phyloP scores from a whole-genome alignment of 1,140 invertebrate genomes.

The Pemphigus obesinymphae region DNA sequence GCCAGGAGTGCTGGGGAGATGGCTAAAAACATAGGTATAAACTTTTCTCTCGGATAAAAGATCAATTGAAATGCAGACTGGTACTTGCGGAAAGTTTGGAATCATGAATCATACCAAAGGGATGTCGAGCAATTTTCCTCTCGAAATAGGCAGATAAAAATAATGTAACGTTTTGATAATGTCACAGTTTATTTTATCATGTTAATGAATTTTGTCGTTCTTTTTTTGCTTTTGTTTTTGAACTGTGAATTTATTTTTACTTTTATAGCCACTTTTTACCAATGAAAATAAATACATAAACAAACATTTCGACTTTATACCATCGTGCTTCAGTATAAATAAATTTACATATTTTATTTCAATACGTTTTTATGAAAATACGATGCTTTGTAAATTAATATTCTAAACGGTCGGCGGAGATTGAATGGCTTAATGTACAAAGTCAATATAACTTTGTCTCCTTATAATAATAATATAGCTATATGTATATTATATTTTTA shows the following conservation, averaged over 20 bases:
- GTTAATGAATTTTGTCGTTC: not conserved
- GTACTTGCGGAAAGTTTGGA: not conserved
- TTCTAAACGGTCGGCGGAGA: not conserved
- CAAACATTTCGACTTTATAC: no score
- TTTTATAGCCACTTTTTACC: not conserved
- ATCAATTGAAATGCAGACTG: not conserved
- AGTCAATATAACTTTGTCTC: not conserved
- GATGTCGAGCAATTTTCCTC: not conserved
- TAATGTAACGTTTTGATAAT: not conserved
- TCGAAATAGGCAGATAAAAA: not conserved
- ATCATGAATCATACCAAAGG: not conserved
- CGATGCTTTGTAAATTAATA: not conserved
- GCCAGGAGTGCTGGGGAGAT: no score
- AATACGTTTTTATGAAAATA: not conserved
- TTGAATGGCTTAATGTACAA: not conserved
- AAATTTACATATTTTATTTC: not conserved
- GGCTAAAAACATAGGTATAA: not conserved
- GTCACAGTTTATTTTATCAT: not conserved
- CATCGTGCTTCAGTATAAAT: no score
- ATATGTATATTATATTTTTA: not conserved
- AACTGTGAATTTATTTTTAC: not conserved
- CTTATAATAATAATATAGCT: not conserved
- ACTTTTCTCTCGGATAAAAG: not conserved
- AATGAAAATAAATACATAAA: no score
- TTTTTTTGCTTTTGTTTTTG: not conserved